Percentiles rank a stretch among this genome's conserved stretches.
These are phyloP conservation scores for Macrostomum lignano DNA, from an alignment of 1,140 invertebrate genomes.

Conservation along the genomic window DNA sequence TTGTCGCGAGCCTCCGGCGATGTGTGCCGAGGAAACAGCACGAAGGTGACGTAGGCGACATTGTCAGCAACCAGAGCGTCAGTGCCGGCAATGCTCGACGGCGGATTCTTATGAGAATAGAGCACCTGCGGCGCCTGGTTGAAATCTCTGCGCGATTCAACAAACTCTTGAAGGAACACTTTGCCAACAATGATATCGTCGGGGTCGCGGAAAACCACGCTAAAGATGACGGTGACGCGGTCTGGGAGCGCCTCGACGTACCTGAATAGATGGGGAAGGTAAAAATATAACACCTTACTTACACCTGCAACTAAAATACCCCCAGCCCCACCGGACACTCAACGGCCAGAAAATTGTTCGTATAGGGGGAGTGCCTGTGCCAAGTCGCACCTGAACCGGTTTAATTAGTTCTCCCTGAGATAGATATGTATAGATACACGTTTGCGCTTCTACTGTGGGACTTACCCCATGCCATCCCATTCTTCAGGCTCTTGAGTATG, in stretches of 20 bases:
- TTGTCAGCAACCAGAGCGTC: slow-evolving; percentile 77
- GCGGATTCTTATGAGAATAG: slow-evolving; percentile 78
- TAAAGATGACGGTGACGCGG: slow-evolving; percentile 92
- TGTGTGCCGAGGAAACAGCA: slow-evolving; percentile 30
- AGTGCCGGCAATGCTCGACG: slow-evolving; percentile 64
- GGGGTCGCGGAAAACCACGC: slow-evolving; percentile 86
- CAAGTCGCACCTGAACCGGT: too few species aligned
- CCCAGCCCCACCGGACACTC: too few species aligned
- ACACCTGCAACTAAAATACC: too few species aligned
- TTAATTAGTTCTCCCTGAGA: too few species aligned
- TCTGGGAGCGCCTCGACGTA: slow-evolving; percentile 87
- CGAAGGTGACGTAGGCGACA: slow-evolving; percentile 96
- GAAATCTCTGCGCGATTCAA: slow-evolving; percentile 51
- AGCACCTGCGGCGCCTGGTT: slow-evolving; percentile 50
- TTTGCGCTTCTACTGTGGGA: too few species aligned
- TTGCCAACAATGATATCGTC: slow-evolving; percentile 94
- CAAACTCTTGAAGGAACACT: slow-evolving; percentile 57
- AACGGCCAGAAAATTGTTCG: too few species aligned
- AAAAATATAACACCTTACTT: too few species aligned
- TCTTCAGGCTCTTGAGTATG: too few species aligned
- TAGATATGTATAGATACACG: too few species aligned
- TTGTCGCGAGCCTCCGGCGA: slow-evolving; percentile 55
- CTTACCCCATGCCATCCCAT: too few species aligned
- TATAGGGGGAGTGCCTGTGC: too few species aligned
- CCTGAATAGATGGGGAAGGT: too few species aligned